Percentiles rank a stretch among this genome's conserved stretches.
Evolutionary conservation across 1,140 invertebrate genomes (phyloP).

Genomic region (Reticulitermes speratus): DNA sequence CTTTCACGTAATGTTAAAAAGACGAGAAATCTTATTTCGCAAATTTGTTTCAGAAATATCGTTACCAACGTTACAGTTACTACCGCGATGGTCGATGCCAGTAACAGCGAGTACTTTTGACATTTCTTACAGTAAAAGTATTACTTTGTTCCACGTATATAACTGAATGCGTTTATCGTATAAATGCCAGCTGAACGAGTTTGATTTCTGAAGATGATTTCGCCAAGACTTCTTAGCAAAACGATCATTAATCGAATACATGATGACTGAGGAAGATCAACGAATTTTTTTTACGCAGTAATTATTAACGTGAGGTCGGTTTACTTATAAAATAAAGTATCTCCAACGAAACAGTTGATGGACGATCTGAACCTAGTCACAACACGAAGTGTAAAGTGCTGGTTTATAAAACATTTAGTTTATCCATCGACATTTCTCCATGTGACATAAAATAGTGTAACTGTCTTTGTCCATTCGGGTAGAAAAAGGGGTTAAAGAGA

Average conservation of each 20-base stretch:
- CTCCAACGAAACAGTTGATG: neutral
- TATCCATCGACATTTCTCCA: neutral
- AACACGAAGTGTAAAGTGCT: neutral
- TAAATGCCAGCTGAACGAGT: neutral
- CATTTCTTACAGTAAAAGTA: neutral
- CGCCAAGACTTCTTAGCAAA: neutral
- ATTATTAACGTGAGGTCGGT: neutral
- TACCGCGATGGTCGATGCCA: neutral
- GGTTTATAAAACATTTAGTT: conserved; percentile 13
- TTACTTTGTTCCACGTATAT: neutral
- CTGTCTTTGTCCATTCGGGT: no score
- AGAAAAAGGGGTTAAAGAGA: neutral
- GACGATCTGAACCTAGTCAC: neutral
- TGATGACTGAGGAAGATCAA: neutral
- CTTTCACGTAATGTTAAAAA: neutral
- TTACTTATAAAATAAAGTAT: conserved; percentile 15
- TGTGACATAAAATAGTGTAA: neutral
- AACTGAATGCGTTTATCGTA: neutral
- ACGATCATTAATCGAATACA: neutral
- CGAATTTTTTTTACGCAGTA: neutral
- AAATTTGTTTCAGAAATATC: conserved; percentile 1
- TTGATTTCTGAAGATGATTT: neutral
- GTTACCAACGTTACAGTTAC: neutral
- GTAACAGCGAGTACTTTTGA: neutral
- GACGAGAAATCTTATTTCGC: neutral